A percentile compares a stretch with the other conserved stretches of the same genome.
These are phyloP conservation scores for Accipiter cooperii DNA, from an alignment of 2,113 vertebrate species.

Conservation along the genomic window DNA sequence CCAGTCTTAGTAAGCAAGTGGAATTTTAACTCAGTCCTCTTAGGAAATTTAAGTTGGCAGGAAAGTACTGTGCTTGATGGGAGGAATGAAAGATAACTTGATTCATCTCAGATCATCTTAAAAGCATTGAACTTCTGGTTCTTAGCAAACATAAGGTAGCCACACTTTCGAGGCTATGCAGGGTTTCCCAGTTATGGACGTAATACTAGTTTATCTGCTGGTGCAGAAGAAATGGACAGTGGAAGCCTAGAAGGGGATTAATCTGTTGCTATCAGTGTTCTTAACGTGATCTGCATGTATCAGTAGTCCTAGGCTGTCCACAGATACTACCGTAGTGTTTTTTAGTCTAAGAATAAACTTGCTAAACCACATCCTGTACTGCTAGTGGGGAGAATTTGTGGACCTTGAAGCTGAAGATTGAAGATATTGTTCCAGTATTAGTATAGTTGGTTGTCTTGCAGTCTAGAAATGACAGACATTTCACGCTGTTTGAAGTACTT, in stretches of 20 bases:
- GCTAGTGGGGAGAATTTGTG: background rate
- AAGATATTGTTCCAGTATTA: background rate
- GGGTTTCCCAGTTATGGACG: background rate
- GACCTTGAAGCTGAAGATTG: background rate
- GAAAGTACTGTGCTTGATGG: background rate
- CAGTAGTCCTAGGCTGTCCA: background rate
- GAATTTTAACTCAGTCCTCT: background rate
- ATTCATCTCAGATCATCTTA: background rate
- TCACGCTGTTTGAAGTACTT: background rate
- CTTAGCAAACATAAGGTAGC: background rate
- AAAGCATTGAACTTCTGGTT: background rate
- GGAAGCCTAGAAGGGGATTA: background rate
- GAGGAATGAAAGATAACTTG: background rate
- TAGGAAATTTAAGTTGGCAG: background rate
- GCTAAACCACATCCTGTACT: background rate
- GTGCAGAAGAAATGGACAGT: background rate
- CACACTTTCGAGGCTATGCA: background rate
- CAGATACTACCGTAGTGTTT: background rate
- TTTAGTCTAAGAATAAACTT: background rate
- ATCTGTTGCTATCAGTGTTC: background rate
- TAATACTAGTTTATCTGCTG: background rate
- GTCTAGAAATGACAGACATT: background rate
- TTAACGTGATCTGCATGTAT: background rate
- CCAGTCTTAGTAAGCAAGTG: background rate
- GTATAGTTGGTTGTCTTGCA: background rate